Evolutionary conservation across 2,888 invertebrate species (phyloP).

Genomic region (Drosophila anomalata): DNA sequence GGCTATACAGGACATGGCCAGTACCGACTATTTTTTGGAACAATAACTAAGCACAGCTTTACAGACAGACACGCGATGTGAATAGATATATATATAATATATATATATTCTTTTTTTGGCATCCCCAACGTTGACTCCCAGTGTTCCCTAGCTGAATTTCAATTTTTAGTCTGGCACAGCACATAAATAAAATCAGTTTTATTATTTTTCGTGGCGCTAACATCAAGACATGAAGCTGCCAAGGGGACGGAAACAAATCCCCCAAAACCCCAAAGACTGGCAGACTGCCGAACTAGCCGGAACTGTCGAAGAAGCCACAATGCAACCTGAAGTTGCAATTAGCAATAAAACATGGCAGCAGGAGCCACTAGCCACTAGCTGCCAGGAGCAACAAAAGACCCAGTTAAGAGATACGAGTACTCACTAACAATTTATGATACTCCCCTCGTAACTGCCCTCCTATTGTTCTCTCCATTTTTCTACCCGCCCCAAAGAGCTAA

Average conservation of each 20-base stretch:
- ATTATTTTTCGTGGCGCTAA: slow-evolving; percentile 54
- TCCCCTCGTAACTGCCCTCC: neutral
- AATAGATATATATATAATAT: neutral
- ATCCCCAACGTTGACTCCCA: slow-evolving; percentile 28
- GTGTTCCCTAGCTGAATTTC: slow-evolving; percentile 65
- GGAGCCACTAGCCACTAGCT: slow-evolving; percentile 29
- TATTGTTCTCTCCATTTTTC: neutral
- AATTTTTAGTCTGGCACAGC: slow-evolving; percentile 67
- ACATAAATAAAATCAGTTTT: slow-evolving; percentile 76
- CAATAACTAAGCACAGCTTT: slow-evolving; percentile 33
- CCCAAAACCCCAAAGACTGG: neutral
- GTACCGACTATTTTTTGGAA: neutral
- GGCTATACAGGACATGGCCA: neutral
- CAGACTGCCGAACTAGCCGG: neutral
- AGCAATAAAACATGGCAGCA: slow-evolving; percentile 51
- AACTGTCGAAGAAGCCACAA: slow-evolving; percentile 44
- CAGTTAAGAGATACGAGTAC: neutral
- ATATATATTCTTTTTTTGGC: slow-evolving; percentile 16
- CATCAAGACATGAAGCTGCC: slow-evolving; percentile 52
- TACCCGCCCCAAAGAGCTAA: slow-evolving; percentile 2
- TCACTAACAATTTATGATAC: slow-evolving; percentile 7
- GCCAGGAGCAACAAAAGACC: slow-evolving; percentile 19
- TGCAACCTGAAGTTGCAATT: slow-evolving; percentile 54
- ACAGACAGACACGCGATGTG: slow-evolving; percentile 20
- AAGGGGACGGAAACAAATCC: slow-evolving; percentile 40